Evolutionary conservation across 1,140 invertebrate genomes (phyloP), one percentile per base, ranked within the genome.

Genomic region (Drosophila bifasciata): DNA sequence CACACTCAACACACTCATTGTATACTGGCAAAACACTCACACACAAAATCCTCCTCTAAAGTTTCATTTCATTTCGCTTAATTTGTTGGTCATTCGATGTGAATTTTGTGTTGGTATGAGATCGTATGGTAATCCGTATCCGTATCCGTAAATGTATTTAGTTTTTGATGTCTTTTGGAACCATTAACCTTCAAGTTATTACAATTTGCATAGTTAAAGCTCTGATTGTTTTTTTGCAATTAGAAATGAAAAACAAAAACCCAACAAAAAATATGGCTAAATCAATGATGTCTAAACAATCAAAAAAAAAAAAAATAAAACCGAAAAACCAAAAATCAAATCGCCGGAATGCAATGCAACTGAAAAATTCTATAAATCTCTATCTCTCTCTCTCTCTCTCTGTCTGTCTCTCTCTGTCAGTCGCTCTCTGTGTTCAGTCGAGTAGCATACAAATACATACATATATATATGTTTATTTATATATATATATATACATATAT

Each of bases 121-220:
- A 28, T n/a, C 59, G 51, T 61, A 62, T 68, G 62, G 66, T 69
- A 69, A 64, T 68, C 66, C 41, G 66, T 69, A 69, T 68, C 32
- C 43, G 66, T 69, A 64, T 68, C 66, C 41, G 66, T 69, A 69
- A 69, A 41, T 51, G 66, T 69, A 48, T 68, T 81, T 61, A 57
- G 72, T 81, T 86, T 77, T 76, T 57, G 57, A 79, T 86, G 81
- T 86, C 67, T 88, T 80, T 79, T 58, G 63, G 66, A 78, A 36
- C 11, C 60, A 79, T 76, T 59, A 79, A 74, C 75, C 75, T 83
- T 83, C 79, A 76, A 86, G 71, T 88, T 86, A 86, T 88, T 86
- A 86, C 81, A 86, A 86, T 86, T 86, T 86, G 81, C 81, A 86
- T 86, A 86, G 81, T 86, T 86, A 71, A 73, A 76, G 57, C 49